A percentile compares a stretch with the other conserved stretches of the same genome.
Conservation (phyloP, 2,888 invertebrate genomes). For the Eremobia ochroleuca region DNA sequence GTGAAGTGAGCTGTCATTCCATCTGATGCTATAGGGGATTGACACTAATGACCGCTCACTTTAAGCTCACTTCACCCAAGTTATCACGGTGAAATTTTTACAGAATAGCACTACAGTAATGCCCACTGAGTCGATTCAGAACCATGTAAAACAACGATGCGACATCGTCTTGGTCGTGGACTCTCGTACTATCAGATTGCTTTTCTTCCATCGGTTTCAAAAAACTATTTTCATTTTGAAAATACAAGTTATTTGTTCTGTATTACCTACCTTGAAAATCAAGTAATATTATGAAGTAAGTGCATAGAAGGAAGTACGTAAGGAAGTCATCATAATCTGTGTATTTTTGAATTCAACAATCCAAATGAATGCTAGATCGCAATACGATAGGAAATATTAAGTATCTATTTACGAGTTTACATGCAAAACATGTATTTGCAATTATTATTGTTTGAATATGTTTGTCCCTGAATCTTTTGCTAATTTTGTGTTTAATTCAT, state of each 20-base stretch:
- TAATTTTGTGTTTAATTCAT: slow-evolving; percentile 13
- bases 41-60: too few species aligned
- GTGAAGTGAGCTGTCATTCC: too few species aligned
- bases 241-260: neutral
- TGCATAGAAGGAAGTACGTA: neutral
- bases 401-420: slow-evolving; percentile 4
- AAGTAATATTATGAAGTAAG: neutral
- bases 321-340: slow-evolving; percentile 6
- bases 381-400: slow-evolving; percentile 26
- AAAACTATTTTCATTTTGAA: neutral
- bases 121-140: neutral
- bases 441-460: neutral
- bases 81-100: too few species aligned
- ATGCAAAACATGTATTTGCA: neutral
- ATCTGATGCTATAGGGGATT: too few species aligned
- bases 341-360: neutral
- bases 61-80: too few species aligned
- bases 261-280: neutral
- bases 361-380: slow-evolving; percentile 17
- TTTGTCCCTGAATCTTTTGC: slow-evolving; percentile 27
- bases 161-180: neutral
- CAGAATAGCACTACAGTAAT: too few species aligned
- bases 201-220: neutral
- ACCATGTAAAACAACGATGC: neutral
- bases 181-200: neutral